These are phyloP conservation scores for Gallinago undulata DNA, from an alignment of 2,113 vertebrate genomes.

Conservation along the genomic window DNA sequence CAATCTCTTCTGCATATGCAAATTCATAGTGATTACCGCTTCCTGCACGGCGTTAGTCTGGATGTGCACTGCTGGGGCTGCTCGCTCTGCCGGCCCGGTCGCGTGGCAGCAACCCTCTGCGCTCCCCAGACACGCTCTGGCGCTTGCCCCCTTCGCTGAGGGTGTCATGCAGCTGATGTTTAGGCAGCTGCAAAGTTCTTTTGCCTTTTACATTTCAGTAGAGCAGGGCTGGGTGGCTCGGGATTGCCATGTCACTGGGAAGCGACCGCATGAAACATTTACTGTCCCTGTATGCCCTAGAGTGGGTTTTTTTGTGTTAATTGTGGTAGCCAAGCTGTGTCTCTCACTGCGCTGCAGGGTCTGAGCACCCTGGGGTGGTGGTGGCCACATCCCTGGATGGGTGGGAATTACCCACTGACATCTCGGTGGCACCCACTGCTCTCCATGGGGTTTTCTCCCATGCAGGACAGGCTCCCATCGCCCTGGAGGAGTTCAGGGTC, in stretches of 20 bases:
- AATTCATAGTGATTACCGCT: background rate
- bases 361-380: background rate
- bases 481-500: background rate
- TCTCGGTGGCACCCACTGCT: background rate
- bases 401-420: background rate
- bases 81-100: background rate
- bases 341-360: background rate
- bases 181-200: background rate
- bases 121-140: fast-evolving
- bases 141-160: fast-evolving
- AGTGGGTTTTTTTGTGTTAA: background rate
- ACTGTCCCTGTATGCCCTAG: background rate
- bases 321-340: background rate
- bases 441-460: background rate
- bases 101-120: background rate
- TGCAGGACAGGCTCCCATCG: background rate
- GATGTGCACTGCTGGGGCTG: background rate
- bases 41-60: fast-evolving
- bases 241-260: background rate
- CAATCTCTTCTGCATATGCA: background rate
- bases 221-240: background rate
- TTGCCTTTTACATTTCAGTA: background rate
- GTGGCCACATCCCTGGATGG: conserved; percentile 21
- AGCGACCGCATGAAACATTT: background rate
- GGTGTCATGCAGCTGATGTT: background rate